Base-by-base conservation (phyloP, 64 coral and sea anemone genomes). In the Pachyseris speciosa region DNA sequence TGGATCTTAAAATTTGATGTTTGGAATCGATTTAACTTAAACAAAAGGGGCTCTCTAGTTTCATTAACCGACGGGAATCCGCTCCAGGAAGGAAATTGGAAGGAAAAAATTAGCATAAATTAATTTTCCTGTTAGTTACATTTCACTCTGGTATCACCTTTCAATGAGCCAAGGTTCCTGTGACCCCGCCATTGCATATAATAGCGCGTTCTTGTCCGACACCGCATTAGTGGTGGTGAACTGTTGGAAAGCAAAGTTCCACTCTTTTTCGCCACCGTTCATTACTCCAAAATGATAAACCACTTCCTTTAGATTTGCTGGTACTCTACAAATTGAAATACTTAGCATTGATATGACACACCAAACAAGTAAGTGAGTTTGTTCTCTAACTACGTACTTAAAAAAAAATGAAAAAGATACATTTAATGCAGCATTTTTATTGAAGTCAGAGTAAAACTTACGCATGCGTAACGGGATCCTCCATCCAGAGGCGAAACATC, bases 281-380 rank as follows among this genome's bases (percentile, higher is more conserved):
- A 45, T 12, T 24, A 91, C 48, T 37, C 89, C 89, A 67, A 71
- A 83, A 72, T 72, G 63, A 55, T 91, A 91, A n/a, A 91, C 89
- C 19, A 70, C 26, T 1, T 67, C 25, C 37, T 80, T 67, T 0
- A 91, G 89, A 41, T 69, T 64, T 30, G 89, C 63, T 34, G 89
- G 47, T 22, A 91, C 47, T 7, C 77, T 81, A 20, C 73, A 51
- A 34, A 31, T 17, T 61, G 27, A 8, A 25, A 13, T 20, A 58
- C 27, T 25, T n/a, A n/a, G n/a, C n/a, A n/a, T n/a, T n/a, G n/a
- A n/a, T n/a, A 61, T 25, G 58, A 61, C n/a, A 5, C 4, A 61
- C n/a, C 27, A 5, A 16, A 20, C 17, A 17, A 55, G 2, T 55
- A 55, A 16, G 11, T 55, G 51, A 55, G 11, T n/a, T n/a, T n/a